Percentiles rank a stretch among this genome's conserved stretches.
Evolutionary conservation across 2,113 vertebrate genomes (phyloP).

Genomic region (Alethe castanea): DNA sequence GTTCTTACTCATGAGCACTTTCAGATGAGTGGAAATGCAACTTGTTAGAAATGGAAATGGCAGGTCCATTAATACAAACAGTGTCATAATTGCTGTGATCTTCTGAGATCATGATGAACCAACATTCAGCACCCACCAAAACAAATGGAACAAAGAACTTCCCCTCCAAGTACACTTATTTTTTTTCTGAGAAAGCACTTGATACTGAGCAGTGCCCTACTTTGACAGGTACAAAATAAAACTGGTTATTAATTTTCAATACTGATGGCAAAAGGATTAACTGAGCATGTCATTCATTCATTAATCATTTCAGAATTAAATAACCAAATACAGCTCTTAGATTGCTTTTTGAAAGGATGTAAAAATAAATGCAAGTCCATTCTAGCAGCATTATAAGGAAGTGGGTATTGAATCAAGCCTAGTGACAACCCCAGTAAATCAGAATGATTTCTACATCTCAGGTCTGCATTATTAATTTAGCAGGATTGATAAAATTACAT

Average conservation of each 20-base stretch:
- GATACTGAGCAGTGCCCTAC: not conserved
- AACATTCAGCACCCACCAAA: not conserved
- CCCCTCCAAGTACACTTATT: not conserved
- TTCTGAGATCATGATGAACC: not conserved
- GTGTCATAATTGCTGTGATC: not conserved
- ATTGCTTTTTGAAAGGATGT: slow-evolving; percentile 20
- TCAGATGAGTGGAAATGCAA: not conserved
- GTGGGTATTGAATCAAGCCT: not conserved
- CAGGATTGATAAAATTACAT: not conserved
- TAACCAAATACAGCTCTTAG: not conserved
- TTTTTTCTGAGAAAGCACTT: not conserved
- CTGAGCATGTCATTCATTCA: not conserved
- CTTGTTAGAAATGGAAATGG: not conserved
- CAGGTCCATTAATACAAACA: not conserved
- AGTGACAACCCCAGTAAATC: slow-evolving; percentile 12
- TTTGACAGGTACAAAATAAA: slow-evolving; percentile 19
- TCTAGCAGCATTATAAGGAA: not conserved
- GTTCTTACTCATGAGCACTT: not conserved
- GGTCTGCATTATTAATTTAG: not conserved
- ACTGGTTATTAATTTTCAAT: slow-evolving; percentile 9
- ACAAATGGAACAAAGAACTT: not conserved
- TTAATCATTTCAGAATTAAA: slow-evolving; percentile 35
- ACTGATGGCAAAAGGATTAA: slow-evolving; percentile 7
- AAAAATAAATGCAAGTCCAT: slow-evolving; percentile 35
- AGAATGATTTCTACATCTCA: not conserved